phyloP scores from a whole-genome alignment of 2,888 invertebrate genomes.

The Lycaena phlaeas region DNA sequence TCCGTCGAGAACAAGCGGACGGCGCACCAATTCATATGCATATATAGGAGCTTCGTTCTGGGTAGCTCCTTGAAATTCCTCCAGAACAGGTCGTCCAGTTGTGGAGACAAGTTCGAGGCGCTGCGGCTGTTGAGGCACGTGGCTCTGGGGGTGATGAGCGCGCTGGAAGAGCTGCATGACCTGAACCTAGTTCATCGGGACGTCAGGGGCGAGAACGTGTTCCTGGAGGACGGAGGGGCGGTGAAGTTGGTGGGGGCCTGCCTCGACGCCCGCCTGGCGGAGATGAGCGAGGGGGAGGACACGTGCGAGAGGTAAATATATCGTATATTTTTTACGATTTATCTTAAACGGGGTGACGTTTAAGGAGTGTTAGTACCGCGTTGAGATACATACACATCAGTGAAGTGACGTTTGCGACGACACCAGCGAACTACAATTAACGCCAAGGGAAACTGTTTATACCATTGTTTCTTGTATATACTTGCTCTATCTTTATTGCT shows the following conservation, averaged over 20 bases:
- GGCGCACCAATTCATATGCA: constrained; percentile 69
- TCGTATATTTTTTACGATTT: too few relatives aligned
- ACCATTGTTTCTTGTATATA: too few relatives aligned
- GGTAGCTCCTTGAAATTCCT: constrained; percentile 51
- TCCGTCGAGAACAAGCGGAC: constrained; percentile 67
- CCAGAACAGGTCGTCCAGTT: constrained; percentile 29
- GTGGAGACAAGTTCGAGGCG: constrained; percentile 42
- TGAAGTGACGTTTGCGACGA: too few relatives aligned
- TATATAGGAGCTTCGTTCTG: constrained; percentile 80
- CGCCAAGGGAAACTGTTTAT: too few relatives aligned
- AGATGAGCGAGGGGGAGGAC: constrained; percentile 59
- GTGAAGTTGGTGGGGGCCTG: constrained; percentile 79
- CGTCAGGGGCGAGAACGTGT: constrained; percentile 82
- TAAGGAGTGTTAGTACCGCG: too few relatives aligned
- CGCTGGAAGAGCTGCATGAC: constrained; percentile 65
- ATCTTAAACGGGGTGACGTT: too few relatives aligned
- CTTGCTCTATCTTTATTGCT: too few relatives aligned
- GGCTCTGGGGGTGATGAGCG: constrained; percentile 80
- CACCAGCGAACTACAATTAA: too few relatives aligned
- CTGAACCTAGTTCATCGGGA: constrained; percentile 80
- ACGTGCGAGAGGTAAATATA: constrained; percentile 54
- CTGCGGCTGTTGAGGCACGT: constrained; percentile 74
- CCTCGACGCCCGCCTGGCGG: constrained; percentile 77
- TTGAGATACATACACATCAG: too few relatives aligned
- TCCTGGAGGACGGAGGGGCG: constrained; percentile 77